Evolutionary conservation across 2,113 vertebrate genomes (phyloP), one percentile per base, ranked within the genome.

Genomic region (Xiphophorus couchianus): DNA sequence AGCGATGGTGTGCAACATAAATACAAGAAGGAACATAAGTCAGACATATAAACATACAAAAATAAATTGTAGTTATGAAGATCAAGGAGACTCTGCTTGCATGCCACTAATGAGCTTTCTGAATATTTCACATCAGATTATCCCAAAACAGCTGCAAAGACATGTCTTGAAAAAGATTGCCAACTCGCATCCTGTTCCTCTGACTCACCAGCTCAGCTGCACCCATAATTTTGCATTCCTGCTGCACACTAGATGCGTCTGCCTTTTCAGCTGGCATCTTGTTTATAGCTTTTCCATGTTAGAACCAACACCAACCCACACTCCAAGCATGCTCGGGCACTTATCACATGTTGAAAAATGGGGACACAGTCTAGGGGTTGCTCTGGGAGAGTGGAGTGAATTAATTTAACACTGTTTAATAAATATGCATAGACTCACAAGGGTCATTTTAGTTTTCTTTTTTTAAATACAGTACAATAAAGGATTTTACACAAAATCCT

Each of bases 71-170:
- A n/a, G 17, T 9, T 25, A 10, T 22, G 69, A 31, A 74, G 61
- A 31, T 25, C 44, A 5, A 63, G 60, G 19, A 22, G 22, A n/a
- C 28, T 63, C 22, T 62, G 64, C 22, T 79, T 63, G 33, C 30
- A 1, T 71, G 77, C 71, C 51, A 25, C 22, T 30, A 35, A 61
- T n/a, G 5, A 71, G 70, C 74, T 71, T 48, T 73, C 29, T 84
- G 62, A 89, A 85, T 88, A 85, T 88, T 83, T 91, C 63, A 85
- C 17, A 75, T 73, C 28, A 66, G 42, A 74, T 81, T 37, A 9
- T n/a, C 42, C 17, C n/a, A 48, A 67, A 75, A 77, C 73, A 7
- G 31, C 66, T 30, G 66, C 61, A 17, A 31, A 62, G 28, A 64
- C 30, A 44, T 42, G 60, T 58, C 37, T 27, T 9, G 3, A 39